Base-by-base conservation (phyloP, 2,797 vertebrate genomes). In the Spea hammondii region DNA sequence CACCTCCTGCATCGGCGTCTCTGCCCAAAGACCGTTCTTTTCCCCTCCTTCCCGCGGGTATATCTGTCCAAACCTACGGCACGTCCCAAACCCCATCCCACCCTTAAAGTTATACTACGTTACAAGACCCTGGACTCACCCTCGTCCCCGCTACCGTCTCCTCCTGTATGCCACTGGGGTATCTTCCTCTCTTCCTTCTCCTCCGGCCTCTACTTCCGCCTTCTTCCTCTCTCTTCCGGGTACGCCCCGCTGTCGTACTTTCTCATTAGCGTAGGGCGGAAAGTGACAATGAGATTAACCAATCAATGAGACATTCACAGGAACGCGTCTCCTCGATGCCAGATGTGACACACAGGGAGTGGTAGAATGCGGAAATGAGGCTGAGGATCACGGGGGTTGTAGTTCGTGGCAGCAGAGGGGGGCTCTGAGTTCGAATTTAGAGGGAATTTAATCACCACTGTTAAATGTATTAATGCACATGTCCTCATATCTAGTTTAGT, bases 181-280 rank as follows among this genome's bases (percentile, higher is more conserved):
- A 86, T 79, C 76, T 88, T 86, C 85, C 51, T 69, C 82, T 82
- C 55, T 84, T 69, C 70, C 85, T 83, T 87, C 89, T 88, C 84
- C 86, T 92, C 92, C 84, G 91, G 92, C 94, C 95, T 95, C 94
- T 91, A 93, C 93, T 98, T 98, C 96, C 96, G 96, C 93, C 95
- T 94, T 92, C 90, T 88, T 87, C 84, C 80, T 85, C 88, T 88
- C 88, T 92, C 93, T 95, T 95, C 94, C 93, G 94, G 93, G 93
- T 90, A 88, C 91, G 87, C 92, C 92, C 89, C 87, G 89, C 92
- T 90, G 88, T 88, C 87, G 88, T 32, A 79, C 83, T 44, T 87
- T 77, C 53, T 32, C 64, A 74, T 82, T 64, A 79, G 81, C 70
- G 83, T 44, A 1, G 82, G 87, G 92, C 0, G 6, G 5, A 17